Conservation (phyloP, 2,113 vertebrate species). For the Dermatemys mawii region DNA sequence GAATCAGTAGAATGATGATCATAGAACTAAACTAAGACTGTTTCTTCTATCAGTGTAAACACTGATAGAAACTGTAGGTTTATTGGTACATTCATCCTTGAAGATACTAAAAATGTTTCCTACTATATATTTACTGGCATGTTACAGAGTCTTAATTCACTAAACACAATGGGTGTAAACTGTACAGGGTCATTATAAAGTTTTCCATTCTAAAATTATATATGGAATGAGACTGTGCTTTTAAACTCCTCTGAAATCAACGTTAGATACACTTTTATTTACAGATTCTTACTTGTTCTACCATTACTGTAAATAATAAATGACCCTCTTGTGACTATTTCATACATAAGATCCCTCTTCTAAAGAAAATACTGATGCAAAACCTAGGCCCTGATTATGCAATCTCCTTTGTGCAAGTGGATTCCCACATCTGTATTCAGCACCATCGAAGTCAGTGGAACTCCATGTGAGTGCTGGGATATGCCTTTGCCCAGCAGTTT, state of each 20-base stretch:
- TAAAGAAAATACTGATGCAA: not conserved
- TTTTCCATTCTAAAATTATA: not conserved
- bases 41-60: not conserved
- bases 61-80: not conserved
- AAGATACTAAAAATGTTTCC: slow-evolving; percentile 24
- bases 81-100: not conserved
- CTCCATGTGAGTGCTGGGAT: not conserved
- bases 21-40: not conserved
- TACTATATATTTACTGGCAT: not conserved
- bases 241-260: not conserved
- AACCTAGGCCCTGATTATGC: not conserved
- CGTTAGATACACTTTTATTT: accelerated
- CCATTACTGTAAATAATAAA: accelerated
- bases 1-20: not conserved
- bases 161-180: not conserved
- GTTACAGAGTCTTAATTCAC: not conserved
- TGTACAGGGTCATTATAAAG: not conserved
- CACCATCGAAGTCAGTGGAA: not conserved
- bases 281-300: not conserved
- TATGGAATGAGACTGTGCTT: not conserved
- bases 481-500: not conserved
- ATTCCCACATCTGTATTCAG: not conserved
- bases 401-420: not conserved
- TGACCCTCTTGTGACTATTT: accelerated
- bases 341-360: not conserved